These are phyloP conservation scores for Lepetodrilus schrolli DNA, from an alignment of 2,888 invertebrate genomes.

Conservation along the genomic window DNA sequence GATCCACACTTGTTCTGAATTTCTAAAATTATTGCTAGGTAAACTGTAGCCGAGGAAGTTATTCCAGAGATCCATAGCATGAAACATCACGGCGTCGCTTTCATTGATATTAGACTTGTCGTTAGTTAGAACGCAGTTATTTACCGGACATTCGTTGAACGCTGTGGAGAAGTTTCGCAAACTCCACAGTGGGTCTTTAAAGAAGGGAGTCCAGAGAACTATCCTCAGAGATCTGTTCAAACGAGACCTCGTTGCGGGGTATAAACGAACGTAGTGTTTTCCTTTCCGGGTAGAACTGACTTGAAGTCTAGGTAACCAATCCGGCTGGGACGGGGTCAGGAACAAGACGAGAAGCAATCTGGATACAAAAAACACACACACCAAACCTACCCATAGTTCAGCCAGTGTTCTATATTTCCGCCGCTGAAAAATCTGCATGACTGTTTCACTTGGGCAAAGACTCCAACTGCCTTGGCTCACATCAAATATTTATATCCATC, in stretches of 20 bases:
- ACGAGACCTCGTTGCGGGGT: neutral
- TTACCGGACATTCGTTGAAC: neutral
- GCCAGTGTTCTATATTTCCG: too few relatives aligned
- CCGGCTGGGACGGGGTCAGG: neutral
- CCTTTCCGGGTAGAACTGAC: neutral
- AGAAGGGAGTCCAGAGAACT: conserved; percentile 19
- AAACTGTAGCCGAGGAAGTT: neutral
- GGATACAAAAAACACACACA: neutral
- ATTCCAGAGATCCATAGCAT: neutral
- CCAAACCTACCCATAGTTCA: too few relatives aligned
- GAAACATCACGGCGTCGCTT: conserved; percentile 1
- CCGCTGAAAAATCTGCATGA: too few relatives aligned
- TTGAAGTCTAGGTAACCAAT: neutral
- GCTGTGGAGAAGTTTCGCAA: neutral
- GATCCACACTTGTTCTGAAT: neutral
- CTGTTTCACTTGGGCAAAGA: too few relatives aligned
- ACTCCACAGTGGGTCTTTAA: neutral
- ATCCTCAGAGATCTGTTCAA: neutral
- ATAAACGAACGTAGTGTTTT: neutral
- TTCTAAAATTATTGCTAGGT: too few relatives aligned
- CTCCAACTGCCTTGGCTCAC: too few relatives aligned
- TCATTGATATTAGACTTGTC: neutral
- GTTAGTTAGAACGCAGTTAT: neutral
- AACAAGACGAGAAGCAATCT: neutral
- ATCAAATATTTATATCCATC: too few relatives aligned